These are phyloP conservation scores for Gnathonemus longibarbis DNA, from an alignment of 2,113 vertebrate genomes.

Conservation along the genomic window DNA sequence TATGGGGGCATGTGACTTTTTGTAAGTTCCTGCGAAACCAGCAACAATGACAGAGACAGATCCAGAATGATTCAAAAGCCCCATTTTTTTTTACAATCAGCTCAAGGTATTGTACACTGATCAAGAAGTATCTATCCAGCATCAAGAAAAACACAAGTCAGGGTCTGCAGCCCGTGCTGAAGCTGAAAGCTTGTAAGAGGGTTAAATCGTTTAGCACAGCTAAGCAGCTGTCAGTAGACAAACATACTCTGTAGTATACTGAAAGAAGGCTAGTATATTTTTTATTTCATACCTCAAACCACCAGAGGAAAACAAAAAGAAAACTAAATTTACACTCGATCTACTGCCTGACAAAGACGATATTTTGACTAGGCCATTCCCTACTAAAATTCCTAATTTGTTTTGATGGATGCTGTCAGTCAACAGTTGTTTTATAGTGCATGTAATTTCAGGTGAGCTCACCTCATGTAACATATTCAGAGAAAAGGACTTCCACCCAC, in stretches of 20 bases:
- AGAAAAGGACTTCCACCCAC: background rate
- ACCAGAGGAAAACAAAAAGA: background rate
- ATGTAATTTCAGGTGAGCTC: background rate
- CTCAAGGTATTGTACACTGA: background rate
- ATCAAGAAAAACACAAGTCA: background rate
- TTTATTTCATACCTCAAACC: background rate
- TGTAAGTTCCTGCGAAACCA: background rate
- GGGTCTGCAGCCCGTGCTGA: background rate
- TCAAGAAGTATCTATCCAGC: background rate
- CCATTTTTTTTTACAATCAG: slow-evolving; percentile 9
- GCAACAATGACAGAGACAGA: slow-evolving; percentile 8
- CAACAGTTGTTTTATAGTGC: background rate
- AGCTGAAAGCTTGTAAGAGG: background rate
- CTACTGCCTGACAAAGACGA: background rate
- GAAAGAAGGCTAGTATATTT: background rate
- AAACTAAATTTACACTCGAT: background rate
- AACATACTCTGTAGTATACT: background rate
- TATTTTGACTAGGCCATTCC: background rate
- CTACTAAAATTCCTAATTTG: background rate
- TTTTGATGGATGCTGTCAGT: background rate
- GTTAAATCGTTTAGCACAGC: background rate
- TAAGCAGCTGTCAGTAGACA: background rate
- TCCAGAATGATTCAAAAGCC: background rate
- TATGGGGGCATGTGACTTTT: background rate
- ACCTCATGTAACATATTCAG: slow-evolving; percentile 1